Evolutionary conservation across 2,113 vertebrate genomes (phyloP).

Genomic region (Halichoerus grypus): DNA sequence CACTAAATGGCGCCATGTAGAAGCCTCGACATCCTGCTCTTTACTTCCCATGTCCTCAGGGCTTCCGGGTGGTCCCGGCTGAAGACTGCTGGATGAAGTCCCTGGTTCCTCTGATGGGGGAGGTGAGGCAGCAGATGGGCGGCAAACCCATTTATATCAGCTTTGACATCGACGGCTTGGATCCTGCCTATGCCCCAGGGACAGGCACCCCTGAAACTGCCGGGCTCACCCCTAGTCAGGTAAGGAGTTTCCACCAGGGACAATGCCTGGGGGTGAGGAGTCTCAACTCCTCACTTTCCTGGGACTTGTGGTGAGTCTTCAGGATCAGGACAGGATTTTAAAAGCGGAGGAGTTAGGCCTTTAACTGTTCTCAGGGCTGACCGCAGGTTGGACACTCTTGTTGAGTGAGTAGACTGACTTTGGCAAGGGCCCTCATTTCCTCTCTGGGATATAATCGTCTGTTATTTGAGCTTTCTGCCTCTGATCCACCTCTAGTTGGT

Average conservation of each 20-base stretch:
- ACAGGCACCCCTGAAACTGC: slow-evolving; percentile 96
- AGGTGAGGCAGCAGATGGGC: slow-evolving; percentile 94
- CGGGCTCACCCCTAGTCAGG: slow-evolving; percentile 95
- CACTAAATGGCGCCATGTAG: rapidly evolving
- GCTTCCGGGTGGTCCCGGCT: slow-evolving; percentile 93
- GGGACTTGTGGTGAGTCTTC: neutral
- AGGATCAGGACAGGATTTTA: neutral
- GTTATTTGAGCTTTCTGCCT: neutral
- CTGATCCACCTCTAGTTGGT: neutral
- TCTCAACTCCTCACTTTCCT: neutral
- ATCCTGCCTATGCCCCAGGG: slow-evolving; percentile 95
- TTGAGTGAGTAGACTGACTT: neutral
- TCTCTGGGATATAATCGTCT: neutral
- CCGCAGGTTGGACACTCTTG: neutral
- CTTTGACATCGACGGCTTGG: slow-evolving; percentile 96
- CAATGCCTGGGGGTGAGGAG: neutral
- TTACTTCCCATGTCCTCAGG: slow-evolving; percentile 82
- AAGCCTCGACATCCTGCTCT: no score
- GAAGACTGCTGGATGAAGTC: slow-evolving; percentile 96
- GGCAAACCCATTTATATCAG: slow-evolving; percentile 92
- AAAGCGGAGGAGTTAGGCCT: neutral
- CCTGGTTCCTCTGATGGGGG: slow-evolving; percentile 93
- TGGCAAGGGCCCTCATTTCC: neutral
- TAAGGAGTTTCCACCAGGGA: slow-evolving; percentile 70
- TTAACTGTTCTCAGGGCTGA: neutral